Conservation (phyloP, 2,113 vertebrate genomes). For the Eretmochelys imbricata region DNA sequence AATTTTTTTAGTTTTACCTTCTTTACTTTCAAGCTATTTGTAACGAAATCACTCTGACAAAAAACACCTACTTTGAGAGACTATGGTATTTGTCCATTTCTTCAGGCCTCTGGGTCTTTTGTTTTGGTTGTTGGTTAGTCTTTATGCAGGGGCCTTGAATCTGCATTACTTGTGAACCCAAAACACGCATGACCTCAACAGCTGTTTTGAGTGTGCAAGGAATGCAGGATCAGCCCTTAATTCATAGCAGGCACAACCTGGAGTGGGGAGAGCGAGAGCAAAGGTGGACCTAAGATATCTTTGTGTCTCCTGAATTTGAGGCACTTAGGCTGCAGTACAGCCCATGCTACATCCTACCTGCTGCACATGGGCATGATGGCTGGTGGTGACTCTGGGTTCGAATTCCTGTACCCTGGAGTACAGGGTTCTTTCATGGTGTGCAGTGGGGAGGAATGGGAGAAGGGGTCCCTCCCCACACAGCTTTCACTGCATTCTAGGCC, state of each 20-base stretch:
- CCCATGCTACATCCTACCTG: neutral
- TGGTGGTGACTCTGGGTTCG: neutral
- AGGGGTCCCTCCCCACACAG: neutral
- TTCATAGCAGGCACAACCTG: conserved; percentile 6
- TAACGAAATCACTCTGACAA: neutral
- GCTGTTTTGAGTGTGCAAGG: neutral
- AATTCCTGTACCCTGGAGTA: neutral
- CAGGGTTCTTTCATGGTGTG: neutral
- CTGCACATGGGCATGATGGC: neutral
- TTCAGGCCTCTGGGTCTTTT: neutral
- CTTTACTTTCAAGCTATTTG: neutral
- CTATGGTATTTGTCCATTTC: neutral
- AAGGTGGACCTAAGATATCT: neutral
- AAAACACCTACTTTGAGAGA: neutral
- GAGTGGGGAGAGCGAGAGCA: neutral
- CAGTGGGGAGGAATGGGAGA: neutral
- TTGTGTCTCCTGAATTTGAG: neutral
- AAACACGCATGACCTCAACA: neutral
- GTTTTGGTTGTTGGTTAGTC: neutral
- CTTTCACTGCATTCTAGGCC: neutral
- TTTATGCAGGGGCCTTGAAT: rapidly evolving
- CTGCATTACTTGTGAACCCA: neutral
- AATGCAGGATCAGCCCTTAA: neutral
- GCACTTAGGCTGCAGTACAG: neutral
- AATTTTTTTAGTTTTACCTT: neutral